A percentile compares a stretch with the other conserved stretches of the same genome.
These are phyloP conservation scores for Lycorma delicatula DNA, from an alignment of 1,140 invertebrate genomes.

Conservation along the genomic window DNA sequence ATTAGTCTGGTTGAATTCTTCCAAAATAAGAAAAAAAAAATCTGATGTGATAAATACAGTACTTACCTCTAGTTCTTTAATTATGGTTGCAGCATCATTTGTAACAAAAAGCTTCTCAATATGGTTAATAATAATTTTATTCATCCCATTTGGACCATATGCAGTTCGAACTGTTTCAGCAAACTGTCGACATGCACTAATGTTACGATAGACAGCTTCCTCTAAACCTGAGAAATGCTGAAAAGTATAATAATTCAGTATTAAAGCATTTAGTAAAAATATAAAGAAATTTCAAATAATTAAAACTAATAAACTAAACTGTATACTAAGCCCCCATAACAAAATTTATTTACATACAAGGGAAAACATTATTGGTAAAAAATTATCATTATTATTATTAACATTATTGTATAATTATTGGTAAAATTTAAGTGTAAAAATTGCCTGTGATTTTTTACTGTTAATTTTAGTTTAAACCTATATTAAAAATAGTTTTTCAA, in stretches of 20 bases:
- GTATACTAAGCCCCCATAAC: neutral
- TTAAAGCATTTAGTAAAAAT: neutral
- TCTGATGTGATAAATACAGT: too few species aligned
- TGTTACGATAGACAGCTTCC: conserved; percentile 94
- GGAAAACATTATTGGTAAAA: neutral
- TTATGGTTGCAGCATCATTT: conserved; percentile 97
- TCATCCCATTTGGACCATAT: conserved; percentile 98
- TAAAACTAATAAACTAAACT: neutral
- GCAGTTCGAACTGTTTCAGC: conserved; percentile 85
- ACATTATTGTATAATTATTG: neutral
- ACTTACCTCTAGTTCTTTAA: conserved; percentile 79
- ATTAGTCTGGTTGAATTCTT: too few species aligned
- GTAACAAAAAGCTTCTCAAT: conserved; percentile 98
- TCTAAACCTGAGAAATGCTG: conserved; percentile 94
- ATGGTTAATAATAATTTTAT: conserved; percentile 99
- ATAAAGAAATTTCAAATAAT: neutral
- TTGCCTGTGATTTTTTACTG: too few species aligned
- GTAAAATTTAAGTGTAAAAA: neutral
- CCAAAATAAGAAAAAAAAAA: too few species aligned
- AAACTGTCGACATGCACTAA: conserved; percentile 92
- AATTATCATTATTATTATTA: neutral
- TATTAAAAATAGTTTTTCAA: too few species aligned
- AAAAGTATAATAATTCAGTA: conserved; percentile 34
- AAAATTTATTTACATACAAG: neutral
- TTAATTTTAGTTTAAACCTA: too few species aligned